These are phyloP conservation scores for Manis javanica DNA, from an alignment of 2,797 vertebrate species.

Conservation along the genomic window DNA sequence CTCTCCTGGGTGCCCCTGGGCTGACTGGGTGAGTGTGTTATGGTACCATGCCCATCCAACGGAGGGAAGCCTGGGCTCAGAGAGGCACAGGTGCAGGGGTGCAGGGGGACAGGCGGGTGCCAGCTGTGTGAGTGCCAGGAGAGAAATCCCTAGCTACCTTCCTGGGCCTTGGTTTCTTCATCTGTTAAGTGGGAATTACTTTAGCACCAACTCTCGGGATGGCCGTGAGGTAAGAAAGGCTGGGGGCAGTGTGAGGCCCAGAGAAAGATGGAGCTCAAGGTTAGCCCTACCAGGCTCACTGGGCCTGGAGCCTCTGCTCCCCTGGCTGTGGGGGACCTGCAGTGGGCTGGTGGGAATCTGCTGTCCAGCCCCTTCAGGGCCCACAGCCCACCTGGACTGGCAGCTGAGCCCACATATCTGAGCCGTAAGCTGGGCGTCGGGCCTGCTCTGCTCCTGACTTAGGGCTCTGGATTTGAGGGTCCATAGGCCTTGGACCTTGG, in stretches of 20 bases:
- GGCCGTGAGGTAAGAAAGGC: neutral
- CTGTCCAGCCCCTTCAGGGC: neutral
- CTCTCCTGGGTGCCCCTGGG: neutral
- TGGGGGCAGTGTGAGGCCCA: neutral
- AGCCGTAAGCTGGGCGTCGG: neutral
- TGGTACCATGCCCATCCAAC: fast-evolving
- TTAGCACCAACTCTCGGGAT: neutral
- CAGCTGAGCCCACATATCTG: neutral
- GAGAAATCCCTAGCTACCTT: neutral
- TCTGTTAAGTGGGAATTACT: neutral
- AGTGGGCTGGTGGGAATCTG: neutral
- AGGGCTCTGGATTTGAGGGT: neutral
- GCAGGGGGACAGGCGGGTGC: neutral
- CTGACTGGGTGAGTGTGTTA: neutral
- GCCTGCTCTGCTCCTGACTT: neutral
- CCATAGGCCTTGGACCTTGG: neutral
- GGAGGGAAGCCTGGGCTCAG: neutral
- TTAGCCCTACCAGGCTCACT: neutral
- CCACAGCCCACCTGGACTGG: neutral
- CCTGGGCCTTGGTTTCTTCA: neutral
- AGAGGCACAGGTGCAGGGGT: fast-evolving
- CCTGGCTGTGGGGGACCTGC: neutral
- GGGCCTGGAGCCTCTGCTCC: neutral
- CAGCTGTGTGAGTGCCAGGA: neutral
- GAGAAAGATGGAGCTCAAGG: neutral